phyloP scores from a whole-genome alignment of 2,113 vertebrate genomes.

The Lethenteron reissneri region DNA sequence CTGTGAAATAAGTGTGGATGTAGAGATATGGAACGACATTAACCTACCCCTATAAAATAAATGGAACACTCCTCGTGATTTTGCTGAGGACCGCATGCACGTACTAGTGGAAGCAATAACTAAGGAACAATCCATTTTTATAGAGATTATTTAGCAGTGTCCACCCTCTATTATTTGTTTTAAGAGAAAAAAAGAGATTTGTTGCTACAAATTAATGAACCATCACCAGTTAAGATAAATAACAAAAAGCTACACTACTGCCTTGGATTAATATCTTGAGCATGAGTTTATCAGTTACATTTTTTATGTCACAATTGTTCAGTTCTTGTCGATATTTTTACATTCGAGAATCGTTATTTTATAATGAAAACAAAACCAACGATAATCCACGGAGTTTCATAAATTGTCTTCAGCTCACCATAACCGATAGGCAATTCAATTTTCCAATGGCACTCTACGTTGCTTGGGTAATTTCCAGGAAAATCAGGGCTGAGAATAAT shows the following conservation, averaged over 20 bases:
- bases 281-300: background rate
- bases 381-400: background rate
- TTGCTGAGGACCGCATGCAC: too few relatives aligned
- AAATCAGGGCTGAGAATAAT: conserved; percentile 92
- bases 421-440: conserved; percentile 71
- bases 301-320: background rate
- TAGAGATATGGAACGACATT: too few relatives aligned
- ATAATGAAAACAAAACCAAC: background rate
- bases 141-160: too few relatives aligned
- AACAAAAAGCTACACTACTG: background rate
- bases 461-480: conserved; percentile 93
- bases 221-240: too few relatives aligned
- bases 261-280: background rate
- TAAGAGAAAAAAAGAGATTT: too few relatives aligned
- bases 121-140: too few relatives aligned
- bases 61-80: too few relatives aligned
- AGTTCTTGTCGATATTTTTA: background rate
- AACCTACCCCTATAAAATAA: too few relatives aligned
- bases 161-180: too few relatives aligned
- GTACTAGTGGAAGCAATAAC: too few relatives aligned
- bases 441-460: conserved; percentile 87
- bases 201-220: too few relatives aligned
- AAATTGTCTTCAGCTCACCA: conserved; percentile 31
- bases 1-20: too few relatives aligned
- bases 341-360: background rate